phyloP scores from a whole-genome alignment of 2,888 invertebrate genomes.

The Pyrrhosoma nymphula region DNA sequence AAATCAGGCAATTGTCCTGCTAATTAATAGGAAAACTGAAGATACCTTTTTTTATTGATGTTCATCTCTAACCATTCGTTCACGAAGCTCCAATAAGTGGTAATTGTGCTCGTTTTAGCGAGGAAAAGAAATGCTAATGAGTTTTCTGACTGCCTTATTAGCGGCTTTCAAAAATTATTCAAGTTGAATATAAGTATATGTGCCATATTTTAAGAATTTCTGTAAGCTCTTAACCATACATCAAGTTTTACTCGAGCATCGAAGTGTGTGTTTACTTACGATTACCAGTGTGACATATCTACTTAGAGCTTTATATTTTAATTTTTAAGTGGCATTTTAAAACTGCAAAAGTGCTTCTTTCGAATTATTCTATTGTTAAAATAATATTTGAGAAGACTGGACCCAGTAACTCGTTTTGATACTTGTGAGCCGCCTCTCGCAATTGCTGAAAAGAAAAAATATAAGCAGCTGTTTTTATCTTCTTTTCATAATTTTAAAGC shows the following conservation, averaged over 20 bases:
- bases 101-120: neutral
- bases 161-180: neutral
- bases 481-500: neutral
- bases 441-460: neutral
- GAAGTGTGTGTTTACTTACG: neutral
- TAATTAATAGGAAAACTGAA: neutral
- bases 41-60: neutral
- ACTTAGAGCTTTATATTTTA: neutral
- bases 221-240: neutral
- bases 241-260: neutral
- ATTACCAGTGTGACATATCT: neutral
- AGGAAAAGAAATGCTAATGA: neutral
- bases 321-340: neutral
- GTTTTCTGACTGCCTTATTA: neutral
- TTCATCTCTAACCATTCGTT: neutral
- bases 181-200: neutral
- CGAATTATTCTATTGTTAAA: neutral
- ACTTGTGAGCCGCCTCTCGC: no score
- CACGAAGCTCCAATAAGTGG: neutral
- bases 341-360: neutral
- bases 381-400: neutral
- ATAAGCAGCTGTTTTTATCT: neutral
- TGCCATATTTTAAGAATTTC: neutral
- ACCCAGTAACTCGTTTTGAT: neutral
- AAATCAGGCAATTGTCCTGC: neutral